Evolutionary conservation across 2,113 vertebrate species (phyloP).

Genomic region (Lagopus muta): DNA sequence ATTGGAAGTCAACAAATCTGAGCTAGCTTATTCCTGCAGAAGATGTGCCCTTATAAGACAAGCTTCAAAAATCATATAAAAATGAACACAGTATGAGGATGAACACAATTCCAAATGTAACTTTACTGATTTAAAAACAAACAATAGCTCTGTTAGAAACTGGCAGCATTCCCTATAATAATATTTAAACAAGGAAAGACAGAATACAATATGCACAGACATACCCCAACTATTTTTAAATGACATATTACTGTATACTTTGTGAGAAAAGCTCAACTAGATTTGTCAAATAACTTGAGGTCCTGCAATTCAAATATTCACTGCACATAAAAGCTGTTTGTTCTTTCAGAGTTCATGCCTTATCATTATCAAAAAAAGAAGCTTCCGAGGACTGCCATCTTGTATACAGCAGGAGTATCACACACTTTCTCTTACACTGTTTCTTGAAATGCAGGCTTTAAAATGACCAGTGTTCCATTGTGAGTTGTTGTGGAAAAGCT

Average conservation of each 20-base stretch:
- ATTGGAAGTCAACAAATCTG: not conserved
- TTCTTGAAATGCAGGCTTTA: not conserved
- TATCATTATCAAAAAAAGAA: not conserved
- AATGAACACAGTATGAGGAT: not conserved
- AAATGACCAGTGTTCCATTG: rapidly evolving
- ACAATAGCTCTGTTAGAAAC: slow-evolving; percentile 37
- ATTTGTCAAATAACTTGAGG: slow-evolving; percentile 35
- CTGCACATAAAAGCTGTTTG: not conserved
- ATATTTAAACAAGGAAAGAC: slow-evolving; percentile 64
- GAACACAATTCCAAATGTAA: slow-evolving; percentile 38
- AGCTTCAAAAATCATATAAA: slow-evolving; percentile 38
- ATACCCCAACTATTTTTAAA: slow-evolving; percentile 48
- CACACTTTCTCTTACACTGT: not conserved
- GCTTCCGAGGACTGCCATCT: not conserved
- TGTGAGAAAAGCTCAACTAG: slow-evolving; percentile 8
- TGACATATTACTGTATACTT: slow-evolving; percentile 34
- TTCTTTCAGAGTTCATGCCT: not conserved
- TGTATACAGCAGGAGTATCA: not conserved
- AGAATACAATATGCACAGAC: slow-evolving; percentile 45
- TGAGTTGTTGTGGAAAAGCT: not conserved
- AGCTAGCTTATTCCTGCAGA: not conserved
- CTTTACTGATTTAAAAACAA: slow-evolving; percentile 35
- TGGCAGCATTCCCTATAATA: slow-evolving; percentile 58
- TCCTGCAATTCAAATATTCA: slow-evolving; percentile 7
- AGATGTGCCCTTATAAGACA: slow-evolving; percentile 43